Evolutionary conservation across 2,888 invertebrate genomes (phyloP).

Genomic region (Clunio marinus): DNA sequence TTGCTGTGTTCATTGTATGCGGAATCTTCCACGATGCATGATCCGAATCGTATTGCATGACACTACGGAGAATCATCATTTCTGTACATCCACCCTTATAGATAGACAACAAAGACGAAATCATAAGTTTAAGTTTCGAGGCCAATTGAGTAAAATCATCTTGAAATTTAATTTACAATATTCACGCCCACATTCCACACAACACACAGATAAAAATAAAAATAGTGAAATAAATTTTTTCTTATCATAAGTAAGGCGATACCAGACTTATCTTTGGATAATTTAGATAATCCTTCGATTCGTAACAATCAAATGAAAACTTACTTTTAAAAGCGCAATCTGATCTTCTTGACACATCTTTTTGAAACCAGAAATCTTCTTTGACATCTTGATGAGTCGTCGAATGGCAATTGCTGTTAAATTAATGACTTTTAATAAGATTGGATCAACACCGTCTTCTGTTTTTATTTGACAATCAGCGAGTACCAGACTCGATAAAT

Average conservation of each 20-base stretch:
- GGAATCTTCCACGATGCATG: conserved; percentile 84
- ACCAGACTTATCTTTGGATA: too few species aligned
- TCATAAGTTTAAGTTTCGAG: conserved; percentile 55
- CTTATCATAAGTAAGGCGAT: too few species aligned
- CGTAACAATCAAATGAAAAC: not conserved
- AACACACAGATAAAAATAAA: too few species aligned
- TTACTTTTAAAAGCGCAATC: conserved; percentile 56
- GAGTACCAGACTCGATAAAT: conserved; percentile 61
- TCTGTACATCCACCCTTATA: conserved; percentile 81
- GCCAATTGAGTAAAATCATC: conserved; percentile 60
- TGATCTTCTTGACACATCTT: conserved; percentile 94
- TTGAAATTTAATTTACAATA: too few species aligned
- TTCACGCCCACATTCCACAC: too few species aligned
- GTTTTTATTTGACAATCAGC: conserved; percentile 57
- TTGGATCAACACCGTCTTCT: conserved; percentile 50
- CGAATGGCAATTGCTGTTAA: conserved; percentile 88
- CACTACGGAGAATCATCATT: conserved; percentile 91
- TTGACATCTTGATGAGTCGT: conserved; percentile 77
- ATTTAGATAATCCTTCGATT: not conserved
- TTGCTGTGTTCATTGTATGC: conserved; percentile 47
- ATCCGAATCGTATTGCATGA: conserved; percentile 85
- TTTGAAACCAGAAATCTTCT: conserved; percentile 83
- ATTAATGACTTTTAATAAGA: conserved; percentile 79
- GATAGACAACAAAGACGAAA: not conserved
- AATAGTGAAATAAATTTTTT: too few species aligned